These are phyloP conservation scores for Syngnathus acus DNA, from an alignment of 2,797 vertebrate species.

Conservation along the genomic window DNA sequence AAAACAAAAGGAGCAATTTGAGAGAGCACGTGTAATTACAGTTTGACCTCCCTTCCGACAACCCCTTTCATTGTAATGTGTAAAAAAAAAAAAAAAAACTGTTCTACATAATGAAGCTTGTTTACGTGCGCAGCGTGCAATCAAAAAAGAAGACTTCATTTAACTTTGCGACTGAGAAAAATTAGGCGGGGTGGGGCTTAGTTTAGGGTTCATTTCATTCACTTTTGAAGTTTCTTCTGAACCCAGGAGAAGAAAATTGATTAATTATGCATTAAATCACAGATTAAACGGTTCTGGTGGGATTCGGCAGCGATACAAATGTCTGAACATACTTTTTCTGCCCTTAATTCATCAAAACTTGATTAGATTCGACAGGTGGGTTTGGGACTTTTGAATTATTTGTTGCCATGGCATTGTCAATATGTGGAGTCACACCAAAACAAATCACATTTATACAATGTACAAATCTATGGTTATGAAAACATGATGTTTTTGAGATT, in stretches of 20 bases:
- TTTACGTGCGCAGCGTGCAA: neutral
- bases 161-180: neutral
- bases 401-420: neutral
- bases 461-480: neutral
- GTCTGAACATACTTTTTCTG: neutral
- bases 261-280: neutral
- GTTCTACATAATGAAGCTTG: constrained; percentile 6
- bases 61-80: constrained; percentile 4
- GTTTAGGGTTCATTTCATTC: neutral
- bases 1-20: constrained; percentile 46
- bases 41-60: constrained; percentile 9
- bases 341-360: neutral
- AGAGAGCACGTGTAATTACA: constrained; percentile 26
- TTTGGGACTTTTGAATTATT: neutral
- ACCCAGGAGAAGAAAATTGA: neutral
- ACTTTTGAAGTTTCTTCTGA: neutral
- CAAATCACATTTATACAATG: neutral
- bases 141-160: constrained; percentile 2
- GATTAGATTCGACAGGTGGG: neutral
- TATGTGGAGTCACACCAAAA: neutral
- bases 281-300: neutral
- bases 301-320: neutral
- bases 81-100: neutral
- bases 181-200: too few relatives aligned
- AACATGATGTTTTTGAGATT: too few relatives aligned